A percentile compares a stretch with the other conserved stretches of the same genome.
Evolutionary conservation across 2,888 invertebrate genomes (phyloP).

Genomic region (Lucinisca nassula): DNA sequence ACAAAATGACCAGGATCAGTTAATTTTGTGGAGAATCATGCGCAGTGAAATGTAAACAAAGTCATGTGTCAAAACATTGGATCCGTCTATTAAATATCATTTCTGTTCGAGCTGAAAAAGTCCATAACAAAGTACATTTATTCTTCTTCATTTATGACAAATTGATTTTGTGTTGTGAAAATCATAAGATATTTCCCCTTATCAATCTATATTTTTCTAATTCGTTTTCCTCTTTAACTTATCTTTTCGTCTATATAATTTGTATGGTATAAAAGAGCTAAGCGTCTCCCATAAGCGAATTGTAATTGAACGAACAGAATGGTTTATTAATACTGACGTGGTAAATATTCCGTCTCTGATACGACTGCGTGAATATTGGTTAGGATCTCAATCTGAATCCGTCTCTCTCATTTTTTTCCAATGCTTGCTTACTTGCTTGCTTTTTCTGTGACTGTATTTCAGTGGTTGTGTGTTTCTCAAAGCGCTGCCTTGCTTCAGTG

Average conservation of each 20-base stretch:
- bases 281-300: neutral
- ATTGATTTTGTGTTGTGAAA: too few species aligned
- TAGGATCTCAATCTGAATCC: neutral
- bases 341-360: neutral
- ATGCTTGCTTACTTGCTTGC: too few species aligned
- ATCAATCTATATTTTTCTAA: slow-evolving; percentile 2
- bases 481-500: neutral
- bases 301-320: slow-evolving; percentile 15
- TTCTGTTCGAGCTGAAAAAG: too few species aligned
- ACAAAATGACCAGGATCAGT: too few species aligned
- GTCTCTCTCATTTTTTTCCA: neutral
- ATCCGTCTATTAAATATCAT: too few species aligned
- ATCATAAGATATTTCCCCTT: neutral
- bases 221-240: neutral
- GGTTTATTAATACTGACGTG: slow-evolving; percentile 2
- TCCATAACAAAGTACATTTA: too few species aligned
- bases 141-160: too few species aligned
- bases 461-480: neutral
- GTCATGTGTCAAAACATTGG: too few species aligned
- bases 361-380: neutral
- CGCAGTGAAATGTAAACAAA: too few species aligned
- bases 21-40: too few species aligned
- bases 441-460: neutral
- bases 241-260: slow-evolving; percentile 7
- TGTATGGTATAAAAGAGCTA: slow-evolving; percentile 12